Conservation (phyloP, 2,888 invertebrate genomes). For the Quadroppia sp. region DNA sequence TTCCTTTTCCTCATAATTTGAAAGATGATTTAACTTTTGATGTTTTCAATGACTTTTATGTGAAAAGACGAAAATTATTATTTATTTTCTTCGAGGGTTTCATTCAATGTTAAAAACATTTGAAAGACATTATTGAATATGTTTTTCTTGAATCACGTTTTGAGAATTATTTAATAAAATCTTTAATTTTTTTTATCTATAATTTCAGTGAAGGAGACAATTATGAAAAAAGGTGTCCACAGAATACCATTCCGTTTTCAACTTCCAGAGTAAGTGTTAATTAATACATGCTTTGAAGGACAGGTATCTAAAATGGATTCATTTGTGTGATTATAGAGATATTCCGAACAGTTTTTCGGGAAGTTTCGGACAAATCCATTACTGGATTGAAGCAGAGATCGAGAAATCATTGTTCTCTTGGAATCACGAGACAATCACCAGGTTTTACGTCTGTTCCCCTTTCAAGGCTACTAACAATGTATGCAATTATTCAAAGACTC, state of each 20-base stretch:
- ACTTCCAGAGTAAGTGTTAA: conserved; percentile 26
- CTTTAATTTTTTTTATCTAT: background rate
- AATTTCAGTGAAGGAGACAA: background rate
- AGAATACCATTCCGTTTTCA: conserved; percentile 18
- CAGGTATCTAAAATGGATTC: background rate
- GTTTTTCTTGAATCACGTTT: background rate
- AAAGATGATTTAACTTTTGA: no score
- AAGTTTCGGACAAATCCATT: conserved; percentile 1
- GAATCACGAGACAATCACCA: conserved; percentile 11
- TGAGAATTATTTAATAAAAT: background rate
- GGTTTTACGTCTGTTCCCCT: conserved; percentile 1
- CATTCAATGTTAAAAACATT: no score
- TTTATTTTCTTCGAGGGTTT: no score
- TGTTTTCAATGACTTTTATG: no score
- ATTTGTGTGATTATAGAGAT: background rate
- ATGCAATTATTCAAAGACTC: background rate
- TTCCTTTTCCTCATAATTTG: no score
- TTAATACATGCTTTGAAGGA: background rate
- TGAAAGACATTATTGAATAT: no score
- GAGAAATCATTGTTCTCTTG: conserved; percentile 18
- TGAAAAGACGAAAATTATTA: no score
- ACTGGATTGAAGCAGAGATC: conserved; percentile 27
- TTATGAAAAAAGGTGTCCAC: conserved; percentile 1
- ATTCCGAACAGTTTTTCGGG: conserved; percentile 5
- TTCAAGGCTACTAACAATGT: conserved; percentile 32